These are phyloP conservation scores for Antechinus flavipes DNA, from an alignment of 2,113 vertebrate genomes.

Conservation along the genomic window DNA sequence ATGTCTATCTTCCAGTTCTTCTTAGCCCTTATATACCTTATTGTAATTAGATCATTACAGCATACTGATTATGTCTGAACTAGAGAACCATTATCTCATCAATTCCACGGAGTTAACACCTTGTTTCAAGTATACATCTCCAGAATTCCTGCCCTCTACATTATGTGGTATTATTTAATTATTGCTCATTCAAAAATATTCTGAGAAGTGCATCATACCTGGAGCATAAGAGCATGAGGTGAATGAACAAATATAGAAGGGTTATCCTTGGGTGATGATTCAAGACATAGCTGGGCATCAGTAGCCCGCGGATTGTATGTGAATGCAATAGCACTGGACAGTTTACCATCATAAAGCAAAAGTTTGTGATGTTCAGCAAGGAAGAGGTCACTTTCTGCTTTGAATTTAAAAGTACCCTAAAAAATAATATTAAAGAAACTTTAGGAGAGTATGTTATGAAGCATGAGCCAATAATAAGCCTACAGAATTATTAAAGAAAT, in stretches of 20 bases:
- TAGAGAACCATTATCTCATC: no score
- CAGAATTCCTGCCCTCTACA: no score
- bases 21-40: no score
- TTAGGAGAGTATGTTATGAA: neutral
- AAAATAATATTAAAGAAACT: conserved; percentile 48
- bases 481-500: neutral
- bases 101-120: no score
- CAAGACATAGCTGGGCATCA: conserved; percentile 97
- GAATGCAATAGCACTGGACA: conserved; percentile 94
- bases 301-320: conserved; percentile 97
- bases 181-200: neutral
- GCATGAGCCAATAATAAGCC: conserved; percentile 47
- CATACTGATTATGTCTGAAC: no score
- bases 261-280: conserved; percentile 97
- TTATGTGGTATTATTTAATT: neutral
- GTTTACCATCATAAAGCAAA: conserved; percentile 95
- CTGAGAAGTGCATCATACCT: conserved; percentile 86
- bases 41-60: no score
- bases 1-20: no score
- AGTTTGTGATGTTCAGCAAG: conserved; percentile 97
- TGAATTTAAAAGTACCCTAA: conserved; percentile 98
- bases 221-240: conserved; percentile 98
- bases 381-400: conserved; percentile 96
- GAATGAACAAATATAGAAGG: conserved; percentile 98
- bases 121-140: no score